Evolutionary conservation across 2,888 invertebrate species (phyloP).

Genomic region (Tryphoninae sp.): DNA sequence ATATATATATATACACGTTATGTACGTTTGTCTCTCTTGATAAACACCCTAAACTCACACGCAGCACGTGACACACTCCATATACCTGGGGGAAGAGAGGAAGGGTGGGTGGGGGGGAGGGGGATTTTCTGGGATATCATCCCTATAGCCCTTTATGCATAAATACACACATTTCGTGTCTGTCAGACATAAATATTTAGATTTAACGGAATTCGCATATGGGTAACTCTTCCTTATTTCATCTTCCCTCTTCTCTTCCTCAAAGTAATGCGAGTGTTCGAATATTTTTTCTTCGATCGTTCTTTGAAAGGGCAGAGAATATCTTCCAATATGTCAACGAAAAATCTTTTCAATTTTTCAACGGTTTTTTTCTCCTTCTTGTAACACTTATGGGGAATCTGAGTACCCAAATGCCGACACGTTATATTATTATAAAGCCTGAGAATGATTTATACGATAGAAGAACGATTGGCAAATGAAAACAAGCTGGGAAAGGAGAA

Average conservation of each 20-base stretch:
- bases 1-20: conserved; percentile 16
- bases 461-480: too few species aligned
- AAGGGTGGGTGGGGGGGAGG: conserved; percentile 1
- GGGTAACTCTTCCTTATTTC: conserved; percentile 58
- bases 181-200: conserved; percentile 70
- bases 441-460: too few species aligned
- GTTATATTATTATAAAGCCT: too few species aligned
- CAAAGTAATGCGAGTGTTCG: conserved; percentile 4
- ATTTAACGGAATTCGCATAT: conserved; percentile 67
- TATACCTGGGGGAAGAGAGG: background rate
- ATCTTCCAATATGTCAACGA: background rate
- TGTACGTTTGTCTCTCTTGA: conserved; percentile 33
- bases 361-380: background rate
- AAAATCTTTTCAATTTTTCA: background rate
- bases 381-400: too few species aligned
- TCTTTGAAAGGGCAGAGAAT: background rate
- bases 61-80: conserved; percentile 17
- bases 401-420: too few species aligned
- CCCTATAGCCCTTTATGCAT: conserved; percentile 21
- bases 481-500: too few species aligned
- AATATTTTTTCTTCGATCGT: background rate
- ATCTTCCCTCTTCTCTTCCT: conserved; percentile 11
- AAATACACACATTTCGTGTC: conserved; percentile 32
- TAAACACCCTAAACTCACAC: conserved; percentile 12
- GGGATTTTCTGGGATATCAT: conserved; percentile 46